Evolutionary conservation across 2,113 vertebrate genomes (phyloP), one percentile per base, ranked within the genome.

Genomic region (Pteropus alecto): DNA sequence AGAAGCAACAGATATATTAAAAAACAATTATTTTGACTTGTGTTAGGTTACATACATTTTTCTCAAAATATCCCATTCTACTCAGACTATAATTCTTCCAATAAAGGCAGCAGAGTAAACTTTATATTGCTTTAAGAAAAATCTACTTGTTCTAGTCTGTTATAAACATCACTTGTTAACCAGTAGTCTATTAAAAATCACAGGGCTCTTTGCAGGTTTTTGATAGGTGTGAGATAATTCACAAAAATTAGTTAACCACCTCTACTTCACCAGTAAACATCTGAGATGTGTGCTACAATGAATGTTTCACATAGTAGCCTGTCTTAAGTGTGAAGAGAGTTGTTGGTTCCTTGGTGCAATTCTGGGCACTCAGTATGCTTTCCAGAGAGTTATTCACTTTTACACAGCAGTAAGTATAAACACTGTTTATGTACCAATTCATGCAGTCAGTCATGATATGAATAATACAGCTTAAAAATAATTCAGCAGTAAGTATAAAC

Each of bases 151-250:
- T 92, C 82, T 89, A 82, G 65, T 54, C 56, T 81, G 41, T 43
- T 82, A 43, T 85, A 90, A 92, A 81, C 24, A 2, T 76, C 38
- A 82, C 41, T 63, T 90, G 38, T 84, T 97, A 79, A 92, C 38
- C 41, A 63, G 84, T 6, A 56, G 93, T 77, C 7, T 67, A 91
- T 4, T 93, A 89, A 96, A 98, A 85, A 93, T 89, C 21, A 89
- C 65, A 93, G 90, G 24, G 48, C 46, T 96, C 92, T 93, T 46
- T 96, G 60, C 83, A 96, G 46, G 51, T 68, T 95, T 87, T 65
- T 97, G 68, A 95, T 4, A 97, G 71, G 88, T 24, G 35, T 61
- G 54, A 97, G 97, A 93, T 77, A 97, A 86, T 63, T 96, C 61
- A 90, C 67, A 92, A 89, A 87, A 79, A 65, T 90, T 60, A 97